These are phyloP conservation scores for Pharmacophagus antenor DNA, from an alignment of 2,888 invertebrate genomes.

Conservation along the genomic window DNA sequence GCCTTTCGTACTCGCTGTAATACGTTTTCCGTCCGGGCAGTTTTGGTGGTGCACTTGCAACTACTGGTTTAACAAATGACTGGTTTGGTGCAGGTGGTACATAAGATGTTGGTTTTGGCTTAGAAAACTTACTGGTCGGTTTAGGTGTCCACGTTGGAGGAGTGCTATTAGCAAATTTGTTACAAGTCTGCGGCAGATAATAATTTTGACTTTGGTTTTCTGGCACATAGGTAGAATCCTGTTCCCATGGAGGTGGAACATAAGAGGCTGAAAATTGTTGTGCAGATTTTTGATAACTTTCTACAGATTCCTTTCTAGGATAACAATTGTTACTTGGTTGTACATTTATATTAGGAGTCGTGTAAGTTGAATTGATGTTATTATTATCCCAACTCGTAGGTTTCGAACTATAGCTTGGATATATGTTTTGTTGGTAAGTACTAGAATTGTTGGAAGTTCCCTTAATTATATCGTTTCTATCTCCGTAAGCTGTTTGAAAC, in stretches of 20 bases:
- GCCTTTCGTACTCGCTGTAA: conserved; percentile 74
- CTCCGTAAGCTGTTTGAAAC: conserved; percentile 50
- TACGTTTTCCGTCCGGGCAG: conserved; percentile 70
- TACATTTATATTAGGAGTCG: conserved; percentile 39
- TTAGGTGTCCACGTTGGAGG: conserved; percentile 58
- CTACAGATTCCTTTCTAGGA: conserved; percentile 49
- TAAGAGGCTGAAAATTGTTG: conserved; percentile 66
- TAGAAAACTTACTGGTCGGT: conserved; percentile 54
- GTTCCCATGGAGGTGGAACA: conserved; percentile 76
- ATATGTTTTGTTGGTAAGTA: conserved; percentile 44
- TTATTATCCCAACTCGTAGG: conserved; percentile 55
- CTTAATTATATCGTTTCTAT: conserved; percentile 50
- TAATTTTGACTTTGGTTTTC: conserved; percentile 54
- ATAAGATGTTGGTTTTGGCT: conserved; percentile 63
- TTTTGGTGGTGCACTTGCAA: conserved; percentile 50
- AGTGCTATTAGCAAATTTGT: conserved; percentile 43
- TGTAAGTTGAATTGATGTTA: conserved; percentile 40
- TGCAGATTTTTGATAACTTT: conserved; percentile 57
- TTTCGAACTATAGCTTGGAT: conserved; percentile 57
- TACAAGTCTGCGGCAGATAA: conserved; percentile 54
- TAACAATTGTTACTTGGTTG: conserved; percentile 57
- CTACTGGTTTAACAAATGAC: conserved; percentile 65
- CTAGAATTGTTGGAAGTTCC: conserved; percentile 40
- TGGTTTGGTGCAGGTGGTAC: conserved; percentile 75
- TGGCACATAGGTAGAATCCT: conserved; percentile 60